Conservation (phyloP, 2,113 vertebrate species). For the Felis chaus region DNA sequence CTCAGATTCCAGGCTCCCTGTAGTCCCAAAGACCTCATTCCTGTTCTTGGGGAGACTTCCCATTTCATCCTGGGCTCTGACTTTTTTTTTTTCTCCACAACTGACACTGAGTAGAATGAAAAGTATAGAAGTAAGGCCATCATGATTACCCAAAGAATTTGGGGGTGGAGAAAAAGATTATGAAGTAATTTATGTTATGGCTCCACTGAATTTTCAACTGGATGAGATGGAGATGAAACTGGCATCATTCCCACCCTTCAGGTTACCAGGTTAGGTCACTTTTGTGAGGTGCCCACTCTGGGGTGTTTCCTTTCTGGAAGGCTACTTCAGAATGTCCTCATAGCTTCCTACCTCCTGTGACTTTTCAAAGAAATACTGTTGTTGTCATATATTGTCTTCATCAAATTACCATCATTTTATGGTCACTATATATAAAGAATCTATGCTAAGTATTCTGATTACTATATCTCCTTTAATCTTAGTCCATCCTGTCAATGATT, state of each 20-base stretch:
- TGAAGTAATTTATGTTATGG: background rate
- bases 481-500: background rate
- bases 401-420: background rate
- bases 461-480: background rate
- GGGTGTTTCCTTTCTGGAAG: background rate
- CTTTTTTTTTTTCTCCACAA: background rate
- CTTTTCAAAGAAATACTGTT: background rate
- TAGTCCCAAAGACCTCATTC: background rate
- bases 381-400: background rate
- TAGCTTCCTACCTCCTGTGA: background rate
- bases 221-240: background rate
- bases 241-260: background rate
- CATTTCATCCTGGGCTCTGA: background rate
- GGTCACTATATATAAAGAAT: background rate
- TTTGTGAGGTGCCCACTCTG: background rate
- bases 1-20: background rate
- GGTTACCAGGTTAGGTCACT: background rate
- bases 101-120: background rate
- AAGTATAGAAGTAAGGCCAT: background rate
- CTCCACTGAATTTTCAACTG: background rate
- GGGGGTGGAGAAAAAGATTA: background rate
- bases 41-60: background rate
- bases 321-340: background rate
- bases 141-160: background rate
- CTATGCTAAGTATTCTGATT: background rate